These are phyloP conservation scores for Dicyrtomina minuta DNA, from an alignment of 2,888 invertebrate species.

Conservation along the genomic window DNA sequence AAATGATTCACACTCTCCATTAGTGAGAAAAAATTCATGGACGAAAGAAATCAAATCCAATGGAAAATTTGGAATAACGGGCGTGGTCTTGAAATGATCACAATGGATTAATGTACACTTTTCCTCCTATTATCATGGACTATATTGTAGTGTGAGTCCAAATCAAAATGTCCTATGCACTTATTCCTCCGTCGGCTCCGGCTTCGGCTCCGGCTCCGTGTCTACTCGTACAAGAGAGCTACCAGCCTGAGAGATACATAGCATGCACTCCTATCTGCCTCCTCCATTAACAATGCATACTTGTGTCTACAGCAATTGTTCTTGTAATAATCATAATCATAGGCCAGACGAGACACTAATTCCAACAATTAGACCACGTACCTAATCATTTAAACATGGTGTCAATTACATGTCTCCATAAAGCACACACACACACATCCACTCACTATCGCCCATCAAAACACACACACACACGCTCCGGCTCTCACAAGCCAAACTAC, in stretches of 20 bases:
- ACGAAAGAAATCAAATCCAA: slow-evolving; percentile 40
- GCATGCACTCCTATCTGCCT: too few species aligned
- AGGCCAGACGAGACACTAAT: slow-evolving; percentile 44
- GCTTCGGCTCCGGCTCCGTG: too few species aligned
- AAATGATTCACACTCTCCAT: slow-evolving; percentile 50
- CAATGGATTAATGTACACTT: slow-evolving; percentile 42
- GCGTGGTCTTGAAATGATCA: slow-evolving; percentile 41
- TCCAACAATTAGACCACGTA: slow-evolving; percentile 43
- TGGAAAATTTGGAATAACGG: slow-evolving; percentile 31
- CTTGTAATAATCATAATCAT: slow-evolving; percentile 46
- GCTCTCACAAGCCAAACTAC: neutral
- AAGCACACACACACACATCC: neutral
- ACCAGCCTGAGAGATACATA: too few species aligned
- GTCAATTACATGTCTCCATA: slow-evolving; percentile 33
- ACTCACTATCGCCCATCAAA: neutral
- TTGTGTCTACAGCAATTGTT: slow-evolving; percentile 38
- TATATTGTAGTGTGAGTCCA: too few species aligned
- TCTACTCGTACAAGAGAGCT: too few species aligned
- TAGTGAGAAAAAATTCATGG: slow-evolving; percentile 13
- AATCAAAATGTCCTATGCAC: too few species aligned
- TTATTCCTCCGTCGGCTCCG: too few species aligned
- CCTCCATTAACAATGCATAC: too few species aligned
- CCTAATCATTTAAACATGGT: slow-evolving; percentile 37
- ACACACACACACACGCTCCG: too few species aligned
- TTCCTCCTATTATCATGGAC: too few species aligned